A percentile compares a stretch with the other conserved stretches of the same genome.
Evolutionary conservation across 2,888 invertebrate genomes (phyloP).

Genomic region (Scotopteryx bipunctaria): DNA sequence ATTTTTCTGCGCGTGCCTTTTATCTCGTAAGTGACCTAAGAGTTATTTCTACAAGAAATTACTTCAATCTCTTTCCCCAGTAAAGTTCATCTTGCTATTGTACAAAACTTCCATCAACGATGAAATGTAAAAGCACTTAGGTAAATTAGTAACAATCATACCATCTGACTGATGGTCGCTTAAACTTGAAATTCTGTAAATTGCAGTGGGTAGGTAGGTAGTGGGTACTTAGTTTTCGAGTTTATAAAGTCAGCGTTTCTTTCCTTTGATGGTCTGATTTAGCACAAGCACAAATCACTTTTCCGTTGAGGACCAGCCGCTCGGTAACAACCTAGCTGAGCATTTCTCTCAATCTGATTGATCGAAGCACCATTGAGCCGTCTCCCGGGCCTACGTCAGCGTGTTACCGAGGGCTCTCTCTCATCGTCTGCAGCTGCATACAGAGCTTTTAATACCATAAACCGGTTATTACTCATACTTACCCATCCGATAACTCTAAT

Average conservation of each 20-base stretch:
- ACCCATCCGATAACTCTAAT: too few species aligned
- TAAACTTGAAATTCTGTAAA: not conserved
- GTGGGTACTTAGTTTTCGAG: too few species aligned
- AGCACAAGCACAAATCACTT: not conserved
- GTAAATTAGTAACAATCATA: too few species aligned
- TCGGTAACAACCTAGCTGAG: not conserved
- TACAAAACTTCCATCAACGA: too few species aligned
- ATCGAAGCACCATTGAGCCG: constrained; percentile 10
- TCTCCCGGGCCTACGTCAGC: constrained; percentile 4
- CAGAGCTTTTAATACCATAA: not conserved
- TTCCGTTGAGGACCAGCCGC: not conserved
- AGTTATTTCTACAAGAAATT: too few species aligned
- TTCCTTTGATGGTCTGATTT: not conserved
- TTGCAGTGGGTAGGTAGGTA: not conserved
- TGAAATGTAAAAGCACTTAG: too few species aligned
- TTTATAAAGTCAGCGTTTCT: not conserved
- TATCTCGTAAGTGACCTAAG: too few species aligned
- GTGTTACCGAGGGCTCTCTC: not conserved
- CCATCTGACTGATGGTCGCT: too few species aligned
- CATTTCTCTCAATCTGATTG: constrained; percentile 10
- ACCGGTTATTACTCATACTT: too few species aligned
- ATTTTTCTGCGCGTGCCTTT: too few species aligned
- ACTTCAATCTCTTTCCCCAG: too few species aligned
- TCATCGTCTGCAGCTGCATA: not conserved
- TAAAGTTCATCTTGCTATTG: too few species aligned